These are phyloP conservation scores for Hydraecia micacea DNA, from an alignment of 2,888 invertebrate species.

Conservation along the genomic window DNA sequence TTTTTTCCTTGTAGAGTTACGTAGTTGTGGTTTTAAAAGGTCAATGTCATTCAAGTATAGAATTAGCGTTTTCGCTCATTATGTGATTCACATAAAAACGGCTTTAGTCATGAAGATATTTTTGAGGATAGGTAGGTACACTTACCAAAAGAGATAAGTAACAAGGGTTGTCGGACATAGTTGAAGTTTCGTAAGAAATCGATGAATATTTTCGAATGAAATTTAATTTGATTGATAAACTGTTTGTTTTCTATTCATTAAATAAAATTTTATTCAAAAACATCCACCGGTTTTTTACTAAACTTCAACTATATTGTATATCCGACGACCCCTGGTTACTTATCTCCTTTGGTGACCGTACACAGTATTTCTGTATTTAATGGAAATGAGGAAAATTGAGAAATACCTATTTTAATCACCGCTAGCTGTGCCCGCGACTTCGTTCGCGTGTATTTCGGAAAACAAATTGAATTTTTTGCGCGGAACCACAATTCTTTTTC, in stretches of 20 bases:
- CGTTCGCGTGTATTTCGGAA: background rate
- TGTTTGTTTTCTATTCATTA: no score
- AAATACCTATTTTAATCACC: background rate
- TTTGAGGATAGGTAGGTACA: background rate
- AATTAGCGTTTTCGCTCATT: background rate
- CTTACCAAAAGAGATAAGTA: no score
- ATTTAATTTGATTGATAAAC: no score
- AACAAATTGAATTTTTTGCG: background rate
- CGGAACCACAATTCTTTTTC: background rate
- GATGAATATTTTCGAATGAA: no score
- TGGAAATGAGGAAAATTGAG: background rate
- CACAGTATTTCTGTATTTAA: background rate
- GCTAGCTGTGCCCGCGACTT: background rate
- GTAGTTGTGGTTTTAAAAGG: conserved; percentile 35
- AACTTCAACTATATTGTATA: no score
- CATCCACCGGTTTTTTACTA: no score
- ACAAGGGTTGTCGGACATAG: no score
- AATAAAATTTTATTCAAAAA: no score
- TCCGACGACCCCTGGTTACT: no score
- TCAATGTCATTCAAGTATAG: conserved; percentile 34
- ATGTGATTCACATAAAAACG: background rate
- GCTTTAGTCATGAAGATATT: conserved; percentile 1
- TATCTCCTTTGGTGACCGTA: no score
- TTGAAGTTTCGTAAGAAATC: no score
- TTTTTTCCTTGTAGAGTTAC: conserved; percentile 39